phyloP scores from a whole-genome alignment of 2,113 vertebrate species.

The Gila orcuttii region DNA sequence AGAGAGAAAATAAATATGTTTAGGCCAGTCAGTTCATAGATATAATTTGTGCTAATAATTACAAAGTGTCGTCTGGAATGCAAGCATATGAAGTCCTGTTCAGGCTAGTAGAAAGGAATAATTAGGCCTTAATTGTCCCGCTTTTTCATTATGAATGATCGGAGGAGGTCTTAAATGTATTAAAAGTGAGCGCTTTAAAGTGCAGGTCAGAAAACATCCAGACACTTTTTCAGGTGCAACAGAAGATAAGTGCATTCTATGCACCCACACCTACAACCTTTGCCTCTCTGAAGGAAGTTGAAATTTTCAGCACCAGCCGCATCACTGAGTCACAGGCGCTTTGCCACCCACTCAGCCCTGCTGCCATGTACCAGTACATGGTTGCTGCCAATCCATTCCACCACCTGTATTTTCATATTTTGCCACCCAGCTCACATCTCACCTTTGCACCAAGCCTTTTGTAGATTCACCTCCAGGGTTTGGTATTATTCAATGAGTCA shows the following conservation, averaged over 20 bases:
- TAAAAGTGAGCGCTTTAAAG: constrained; percentile 6
- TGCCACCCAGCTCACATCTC: not conserved
- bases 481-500: not conserved
- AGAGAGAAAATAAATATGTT: not conserved
- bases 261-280: constrained; percentile 34
- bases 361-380: constrained; percentile 44
- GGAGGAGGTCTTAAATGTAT: constrained; percentile 15
- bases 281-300: constrained; percentile 19
- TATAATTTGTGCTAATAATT: constrained; percentile 12
- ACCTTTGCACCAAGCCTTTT: not conserved
- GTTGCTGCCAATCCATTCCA: constrained; percentile 26
- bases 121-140: not conserved
- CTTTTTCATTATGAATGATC: constrained; percentile 27
- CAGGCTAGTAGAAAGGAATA: not conserved
- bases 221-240: constrained; percentile 5
- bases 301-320: constrained; percentile 50
- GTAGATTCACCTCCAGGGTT: not conserved
- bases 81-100: not conserved
- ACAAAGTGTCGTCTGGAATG: not conserved
- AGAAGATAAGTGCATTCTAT: constrained; percentile 44
- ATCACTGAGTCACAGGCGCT: constrained; percentile 62
- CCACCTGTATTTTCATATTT: constrained; percentile 12
- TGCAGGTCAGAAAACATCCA: constrained; percentile 22
- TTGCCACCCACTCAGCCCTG: constrained; percentile 59
- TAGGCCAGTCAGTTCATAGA: not conserved